Conservation (phyloP, 2,113 vertebrate genomes). For the Penelope pileata region DNA sequence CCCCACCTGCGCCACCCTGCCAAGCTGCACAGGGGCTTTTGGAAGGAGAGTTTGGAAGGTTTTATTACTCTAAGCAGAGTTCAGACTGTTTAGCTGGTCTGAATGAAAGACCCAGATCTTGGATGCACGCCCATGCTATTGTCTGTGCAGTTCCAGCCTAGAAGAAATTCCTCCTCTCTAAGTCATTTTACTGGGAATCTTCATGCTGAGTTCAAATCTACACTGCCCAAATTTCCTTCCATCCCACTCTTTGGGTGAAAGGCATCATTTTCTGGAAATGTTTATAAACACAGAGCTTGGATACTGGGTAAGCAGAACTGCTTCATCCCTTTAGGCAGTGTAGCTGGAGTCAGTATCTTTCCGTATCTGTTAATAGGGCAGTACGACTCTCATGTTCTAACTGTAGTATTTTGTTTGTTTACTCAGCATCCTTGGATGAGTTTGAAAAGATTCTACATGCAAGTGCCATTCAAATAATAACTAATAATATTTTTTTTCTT, state of each 20-base stretch:
- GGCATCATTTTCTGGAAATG: background rate
- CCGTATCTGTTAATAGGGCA: background rate
- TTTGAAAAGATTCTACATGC: background rate
- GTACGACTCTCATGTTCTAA: background rate
- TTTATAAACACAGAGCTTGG: background rate
- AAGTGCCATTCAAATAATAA: background rate
- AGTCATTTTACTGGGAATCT: background rate
- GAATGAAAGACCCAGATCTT: background rate
- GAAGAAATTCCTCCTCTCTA: background rate
- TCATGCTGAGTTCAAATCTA: background rate
- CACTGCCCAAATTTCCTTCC: background rate
- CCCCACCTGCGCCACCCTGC: fast-evolving
- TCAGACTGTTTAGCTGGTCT: background rate
- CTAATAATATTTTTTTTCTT: background rate
- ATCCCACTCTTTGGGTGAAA: background rate
- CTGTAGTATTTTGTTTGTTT: background rate
- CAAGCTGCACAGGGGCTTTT: background rate
- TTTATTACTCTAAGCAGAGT: background rate
- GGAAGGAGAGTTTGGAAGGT: background rate
- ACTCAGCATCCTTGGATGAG: background rate
- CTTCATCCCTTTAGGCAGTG: background rate
- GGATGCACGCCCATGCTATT: background rate
- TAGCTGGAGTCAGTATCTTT: background rate
- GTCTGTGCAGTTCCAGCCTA: fast-evolving
- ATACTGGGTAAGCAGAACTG: background rate